Evolutionary conservation across 2,888 invertebrate species (phyloP), one percentile per base, ranked within the genome.

Genomic region (Atethmia centrago): DNA sequence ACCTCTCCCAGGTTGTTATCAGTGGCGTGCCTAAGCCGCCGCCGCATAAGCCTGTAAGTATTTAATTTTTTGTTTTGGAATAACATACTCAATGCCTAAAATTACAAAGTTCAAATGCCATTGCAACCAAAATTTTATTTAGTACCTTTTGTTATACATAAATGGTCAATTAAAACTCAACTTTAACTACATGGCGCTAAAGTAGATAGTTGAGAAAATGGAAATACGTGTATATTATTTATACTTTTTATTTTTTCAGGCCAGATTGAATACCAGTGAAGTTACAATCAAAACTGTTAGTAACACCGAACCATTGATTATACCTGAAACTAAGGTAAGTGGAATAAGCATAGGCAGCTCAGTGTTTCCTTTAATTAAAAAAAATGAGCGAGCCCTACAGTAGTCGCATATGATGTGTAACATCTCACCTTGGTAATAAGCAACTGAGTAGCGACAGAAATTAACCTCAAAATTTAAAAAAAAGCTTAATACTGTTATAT

Each of bases 261-360:
- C 90, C 0, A 81, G 89, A 40, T 47, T 92, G 49, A 92, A 92
- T 55, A 92, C 91, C 0, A 85, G 88, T 21, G 92, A 92, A 64
- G 87, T 92, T 3, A 81, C 91, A 0, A 92, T 92, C 10, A 92
- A 92, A 72, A 90, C 90, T 0, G 76, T 76, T 0, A 80, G 74
- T 2, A 58, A 56, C 10, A 28, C 85, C 0, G 90, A 90, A n/a
- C 58, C 88, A 0, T 79, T 88, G 7, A 74, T 88, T 12, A 88
- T 90, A 62, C 89, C 91, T 0, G 91, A 91, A 66, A 70, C 87
- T n/a, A 85, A 71, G 87, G 90, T 91, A 69, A 64, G 64, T 63
- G 21, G 16, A n/a, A 36, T 0, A 25, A 40, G 5, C 12, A 58
- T 12, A 7, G 4, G 10, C 2, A 28, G 10, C 5, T 28, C 10